Percentiles rank a stretch among this genome's conserved stretches.
phyloP scores from a whole-genome alignment of 2,888 invertebrate species.

The Ptilodon capucinus region DNA sequence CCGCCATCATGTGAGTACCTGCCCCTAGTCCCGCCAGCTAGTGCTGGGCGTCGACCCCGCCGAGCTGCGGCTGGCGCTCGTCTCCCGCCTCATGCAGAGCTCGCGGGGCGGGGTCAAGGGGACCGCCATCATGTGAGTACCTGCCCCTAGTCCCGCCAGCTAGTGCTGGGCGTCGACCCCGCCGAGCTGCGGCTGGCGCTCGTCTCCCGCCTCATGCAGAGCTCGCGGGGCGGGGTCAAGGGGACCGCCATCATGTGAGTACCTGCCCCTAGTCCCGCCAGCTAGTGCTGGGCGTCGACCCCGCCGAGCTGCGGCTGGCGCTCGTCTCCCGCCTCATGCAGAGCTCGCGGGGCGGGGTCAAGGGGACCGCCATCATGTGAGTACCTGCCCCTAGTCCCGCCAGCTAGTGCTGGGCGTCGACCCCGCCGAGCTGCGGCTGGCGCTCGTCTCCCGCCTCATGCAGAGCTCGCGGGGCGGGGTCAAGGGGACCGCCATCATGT shows the following conservation, averaged over 20 bases:
- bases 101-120: slow-evolving; percentile 92
- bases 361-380: slow-evolving; percentile 96
- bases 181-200: slow-evolving; percentile 85
- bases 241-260: slow-evolving; percentile 95
- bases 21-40: slow-evolving; percentile 48
- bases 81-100: slow-evolving; percentile 26
- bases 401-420: slow-evolving; percentile 26
- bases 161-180: slow-evolving; percentile 50
- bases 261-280: not conserved
- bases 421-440: slow-evolving; percentile 48
- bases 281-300: slow-evolving; percentile 25
- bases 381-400: slow-evolving; percentile 40
- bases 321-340: slow-evolving; percentile 96
- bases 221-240: slow-evolving; percentile 89
- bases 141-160: not conserved
- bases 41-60: slow-evolving; percentile 65
- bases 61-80: slow-evolving; percentile 84
- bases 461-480: slow-evolving; percentile 94
- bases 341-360: slow-evolving; percentile 93
- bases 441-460: slow-evolving; percentile 94
- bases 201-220: slow-evolving; percentile 25
- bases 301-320: slow-evolving; percentile 64
- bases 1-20: slow-evolving; percentile 92
- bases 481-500: slow-evolving; percentile 97
- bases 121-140: slow-evolving; percentile 92